Conservation (phyloP, 1,140 invertebrate genomes). For the Cyphomyrmex costatus region DNA sequence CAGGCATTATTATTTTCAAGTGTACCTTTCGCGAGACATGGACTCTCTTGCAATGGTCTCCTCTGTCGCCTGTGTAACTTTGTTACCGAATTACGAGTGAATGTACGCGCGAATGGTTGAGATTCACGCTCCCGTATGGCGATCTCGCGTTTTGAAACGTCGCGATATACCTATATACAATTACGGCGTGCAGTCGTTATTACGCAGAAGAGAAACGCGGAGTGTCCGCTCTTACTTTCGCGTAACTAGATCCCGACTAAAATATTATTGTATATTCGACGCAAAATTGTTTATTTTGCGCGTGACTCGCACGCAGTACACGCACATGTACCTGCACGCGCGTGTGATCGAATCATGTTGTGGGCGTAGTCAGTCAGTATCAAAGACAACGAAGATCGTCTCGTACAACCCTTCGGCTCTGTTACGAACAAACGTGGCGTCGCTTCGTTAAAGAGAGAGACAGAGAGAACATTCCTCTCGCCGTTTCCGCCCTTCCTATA, state of each 20-base stretch:
- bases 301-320: not conserved
- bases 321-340: not conserved
- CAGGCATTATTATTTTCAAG: too few species aligned
- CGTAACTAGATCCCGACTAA: slow-evolving; percentile 56
- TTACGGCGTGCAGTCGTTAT: not conserved
- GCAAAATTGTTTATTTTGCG: slow-evolving; percentile 66
- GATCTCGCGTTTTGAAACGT: not conserved
- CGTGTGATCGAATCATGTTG: slow-evolving; percentile 12
- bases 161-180: not conserved
- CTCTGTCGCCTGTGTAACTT: not conserved
- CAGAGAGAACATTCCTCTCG: not conserved
- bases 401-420: not conserved
- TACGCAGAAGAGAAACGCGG: not conserved
- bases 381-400: slow-evolving; percentile 9
- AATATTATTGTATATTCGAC: slow-evolving; percentile 50
- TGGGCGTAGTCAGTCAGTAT: not conserved
- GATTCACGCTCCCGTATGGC: not conserved
- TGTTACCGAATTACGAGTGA: not conserved
- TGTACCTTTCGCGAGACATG: not conserved
- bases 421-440: not conserved
- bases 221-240: slow-evolving; percentile 67
- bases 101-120: not conserved
- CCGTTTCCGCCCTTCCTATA: not conserved
- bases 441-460: not conserved
- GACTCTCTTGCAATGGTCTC: not conserved